Evolutionary conservation across 2,113 vertebrate genomes (phyloP).

Genomic region (Dendrocopos noguchii): DNA sequence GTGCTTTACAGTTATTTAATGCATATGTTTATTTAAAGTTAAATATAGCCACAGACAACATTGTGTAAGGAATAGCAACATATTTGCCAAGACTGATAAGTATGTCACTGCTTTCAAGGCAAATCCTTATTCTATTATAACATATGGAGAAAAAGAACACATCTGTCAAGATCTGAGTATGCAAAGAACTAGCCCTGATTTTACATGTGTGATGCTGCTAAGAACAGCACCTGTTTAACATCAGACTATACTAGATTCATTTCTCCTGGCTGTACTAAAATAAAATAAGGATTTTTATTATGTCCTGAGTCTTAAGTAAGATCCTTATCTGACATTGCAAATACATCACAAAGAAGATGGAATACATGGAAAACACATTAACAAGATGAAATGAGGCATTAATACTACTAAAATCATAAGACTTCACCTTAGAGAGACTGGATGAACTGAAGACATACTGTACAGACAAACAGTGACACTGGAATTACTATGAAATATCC

Average conservation of each 20-base stretch:
- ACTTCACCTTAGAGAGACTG: background rate
- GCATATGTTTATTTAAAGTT: background rate
- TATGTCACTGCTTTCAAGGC: background rate
- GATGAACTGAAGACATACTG: background rate
- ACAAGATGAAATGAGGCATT: background rate
- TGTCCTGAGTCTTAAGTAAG: background rate
- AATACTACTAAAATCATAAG: background rate
- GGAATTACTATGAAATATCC: background rate
- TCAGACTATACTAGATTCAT: background rate
- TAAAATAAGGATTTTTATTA: constrained; percentile 12
- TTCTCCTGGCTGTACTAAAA: background rate
- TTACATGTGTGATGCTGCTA: background rate
- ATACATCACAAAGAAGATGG: background rate
- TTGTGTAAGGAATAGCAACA: background rate
- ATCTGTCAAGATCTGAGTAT: background rate
- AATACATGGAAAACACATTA: background rate
- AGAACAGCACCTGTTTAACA: constrained; percentile 29
- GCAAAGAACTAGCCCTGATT: background rate
- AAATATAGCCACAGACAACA: background rate
- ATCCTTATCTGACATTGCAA: background rate
- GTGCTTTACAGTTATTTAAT: background rate
- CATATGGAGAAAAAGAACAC: background rate
- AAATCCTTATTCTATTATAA: background rate
- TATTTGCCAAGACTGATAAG: background rate
- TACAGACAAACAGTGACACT: background rate